Evolutionary conservation across 1,140 invertebrate genomes (phyloP).

Genomic region (Arion vulgaris): DNA sequence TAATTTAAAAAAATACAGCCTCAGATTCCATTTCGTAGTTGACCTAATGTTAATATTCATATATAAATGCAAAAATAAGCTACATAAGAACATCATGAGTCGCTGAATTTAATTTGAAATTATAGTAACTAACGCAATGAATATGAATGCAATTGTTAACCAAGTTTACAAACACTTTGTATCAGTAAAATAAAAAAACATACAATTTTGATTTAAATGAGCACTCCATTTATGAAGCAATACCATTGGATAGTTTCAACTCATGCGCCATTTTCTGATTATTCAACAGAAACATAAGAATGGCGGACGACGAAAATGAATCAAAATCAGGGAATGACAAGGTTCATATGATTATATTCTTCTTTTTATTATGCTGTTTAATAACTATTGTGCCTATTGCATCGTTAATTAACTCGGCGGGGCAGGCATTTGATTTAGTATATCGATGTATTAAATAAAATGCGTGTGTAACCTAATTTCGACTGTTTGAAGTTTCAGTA

Average conservation of each 20-base stretch:
- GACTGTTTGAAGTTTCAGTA: too few relatives aligned
- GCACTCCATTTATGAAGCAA: constrained; percentile 20
- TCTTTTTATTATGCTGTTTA: background rate
- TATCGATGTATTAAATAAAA: too few relatives aligned
- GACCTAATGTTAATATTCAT: too few relatives aligned
- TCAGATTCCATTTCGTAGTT: too few relatives aligned
- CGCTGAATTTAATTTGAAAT: too few relatives aligned
- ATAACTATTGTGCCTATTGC: background rate
- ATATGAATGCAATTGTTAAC: background rate
- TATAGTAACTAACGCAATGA: too few relatives aligned
- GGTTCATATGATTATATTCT: constrained; percentile 18
- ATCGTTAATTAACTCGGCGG: background rate
- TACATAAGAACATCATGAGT: too few relatives aligned
- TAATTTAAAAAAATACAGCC: too few relatives aligned
- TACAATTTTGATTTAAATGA: background rate
- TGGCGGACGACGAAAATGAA: constrained; percentile 61
- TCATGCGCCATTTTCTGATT: constrained; percentile 60
- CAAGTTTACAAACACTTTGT: background rate
- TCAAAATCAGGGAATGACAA: constrained; percentile 38
- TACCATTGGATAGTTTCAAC: constrained; percentile 52
- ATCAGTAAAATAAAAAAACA: background rate
- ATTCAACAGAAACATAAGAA: constrained; percentile 51
- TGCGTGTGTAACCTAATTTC: too few relatives aligned
- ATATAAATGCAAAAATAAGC: too few relatives aligned
- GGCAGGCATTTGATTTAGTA: too few relatives aligned